Conservation (phyloP, 2,797 vertebrate genomes). For the Lerista edwardsae region DNA sequence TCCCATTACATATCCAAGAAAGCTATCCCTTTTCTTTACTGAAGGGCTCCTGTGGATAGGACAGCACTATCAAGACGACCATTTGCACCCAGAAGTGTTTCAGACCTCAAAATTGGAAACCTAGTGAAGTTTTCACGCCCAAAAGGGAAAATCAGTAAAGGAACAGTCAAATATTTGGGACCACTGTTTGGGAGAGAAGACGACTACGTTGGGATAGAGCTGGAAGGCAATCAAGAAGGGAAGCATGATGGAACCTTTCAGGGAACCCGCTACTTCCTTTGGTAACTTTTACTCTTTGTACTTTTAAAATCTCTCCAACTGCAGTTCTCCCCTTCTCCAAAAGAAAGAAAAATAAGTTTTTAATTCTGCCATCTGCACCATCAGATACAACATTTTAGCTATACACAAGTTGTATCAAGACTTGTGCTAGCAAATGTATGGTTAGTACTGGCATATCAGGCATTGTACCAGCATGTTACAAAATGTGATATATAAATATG, state of each 20-base stretch:
- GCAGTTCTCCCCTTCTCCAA: background rate
- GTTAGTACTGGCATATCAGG: background rate
- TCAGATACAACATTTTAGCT: background rate
- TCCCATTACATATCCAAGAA: background rate
- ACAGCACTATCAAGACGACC: background rate
- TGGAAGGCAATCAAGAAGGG: conserved; percentile 31
- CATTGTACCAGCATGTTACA: background rate
- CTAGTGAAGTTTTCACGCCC: conserved; percentile 33
- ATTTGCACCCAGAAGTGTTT: conserved; percentile 27
- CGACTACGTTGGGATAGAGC: conserved; percentile 29
- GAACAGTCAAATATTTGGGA: conserved; percentile 33
- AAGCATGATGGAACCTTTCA: conserved; percentile 46
- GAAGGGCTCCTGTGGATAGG: background rate
- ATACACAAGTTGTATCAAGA: background rate
- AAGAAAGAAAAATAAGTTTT: background rate
- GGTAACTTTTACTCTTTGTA: conserved; percentile 13
- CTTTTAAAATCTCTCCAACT: background rate
- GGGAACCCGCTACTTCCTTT: background rate
- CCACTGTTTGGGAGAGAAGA: conserved; percentile 29
- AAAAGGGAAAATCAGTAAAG: conserved; percentile 42
- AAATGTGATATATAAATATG: background rate
- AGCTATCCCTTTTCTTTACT: background rate
- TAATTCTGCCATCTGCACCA: background rate
- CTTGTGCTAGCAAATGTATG: background rate
- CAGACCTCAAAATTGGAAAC: conserved; percentile 36